Evolutionary conservation across 2,888 invertebrate genomes (phyloP).

Genomic region (Sesamia inferens): DNA sequence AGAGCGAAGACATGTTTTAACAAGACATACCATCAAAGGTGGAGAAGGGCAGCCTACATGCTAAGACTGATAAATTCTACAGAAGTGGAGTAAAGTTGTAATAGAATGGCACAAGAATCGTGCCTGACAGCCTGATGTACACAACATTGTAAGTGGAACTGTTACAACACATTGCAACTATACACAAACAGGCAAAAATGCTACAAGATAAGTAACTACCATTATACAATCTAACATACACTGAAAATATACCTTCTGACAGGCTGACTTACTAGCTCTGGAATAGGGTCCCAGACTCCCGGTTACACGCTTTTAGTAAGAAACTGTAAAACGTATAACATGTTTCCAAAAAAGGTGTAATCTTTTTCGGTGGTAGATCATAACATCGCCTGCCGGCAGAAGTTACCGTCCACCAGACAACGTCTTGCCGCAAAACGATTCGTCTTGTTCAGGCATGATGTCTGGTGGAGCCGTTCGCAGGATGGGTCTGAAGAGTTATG

Average conservation of each 20-base stretch:
- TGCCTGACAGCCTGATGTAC: constrained; percentile 2
- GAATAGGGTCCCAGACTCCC: neutral
- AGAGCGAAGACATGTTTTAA: no score
- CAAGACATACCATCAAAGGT: neutral
- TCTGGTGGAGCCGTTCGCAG: no score
- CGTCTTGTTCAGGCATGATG: no score
- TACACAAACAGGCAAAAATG: constrained; percentile 3
- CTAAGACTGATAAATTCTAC: neutral
- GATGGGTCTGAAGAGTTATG: no score
- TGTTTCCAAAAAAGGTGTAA: neutral
- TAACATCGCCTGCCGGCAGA: no score
- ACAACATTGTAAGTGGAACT: neutral
- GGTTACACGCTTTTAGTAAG: neutral
- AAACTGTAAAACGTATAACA: neutral
- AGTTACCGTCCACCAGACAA: no score
- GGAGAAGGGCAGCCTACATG: neutral
- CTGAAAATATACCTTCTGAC: neutral
- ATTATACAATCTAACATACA: neutral
- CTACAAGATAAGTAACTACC: neutral
- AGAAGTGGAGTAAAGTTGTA: neutral
- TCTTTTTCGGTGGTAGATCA: no score
- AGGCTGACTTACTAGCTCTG: neutral
- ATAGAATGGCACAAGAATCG: neutral
- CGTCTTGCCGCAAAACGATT: no score
- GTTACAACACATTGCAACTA: constrained; percentile 27